These are phyloP conservation scores for Caradrina clavipalpis DNA, from an alignment of 2,888 invertebrate genomes.

Conservation along the genomic window DNA sequence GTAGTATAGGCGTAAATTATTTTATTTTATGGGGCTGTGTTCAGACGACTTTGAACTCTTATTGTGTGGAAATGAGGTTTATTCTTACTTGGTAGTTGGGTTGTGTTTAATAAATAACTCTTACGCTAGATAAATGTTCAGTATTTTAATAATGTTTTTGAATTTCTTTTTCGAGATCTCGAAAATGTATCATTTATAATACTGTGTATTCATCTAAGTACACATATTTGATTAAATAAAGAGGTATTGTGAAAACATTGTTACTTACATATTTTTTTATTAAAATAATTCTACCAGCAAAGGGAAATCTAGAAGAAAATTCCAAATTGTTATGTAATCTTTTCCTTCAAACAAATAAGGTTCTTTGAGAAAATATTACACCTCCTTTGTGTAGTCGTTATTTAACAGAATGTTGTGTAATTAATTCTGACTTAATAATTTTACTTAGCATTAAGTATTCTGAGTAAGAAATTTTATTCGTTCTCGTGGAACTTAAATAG, in stretches of 20 bases:
- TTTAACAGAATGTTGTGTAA: background rate
- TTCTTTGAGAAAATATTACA: background rate
- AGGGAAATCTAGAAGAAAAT: background rate
- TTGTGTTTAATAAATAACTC: conserved; percentile 24
- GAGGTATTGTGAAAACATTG: background rate
- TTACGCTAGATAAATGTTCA: conserved; percentile 26
- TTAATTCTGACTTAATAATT: background rate
- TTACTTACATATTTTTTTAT: background rate
- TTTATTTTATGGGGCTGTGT: conserved; percentile 6
- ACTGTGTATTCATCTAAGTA: background rate
- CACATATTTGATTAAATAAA: background rate
- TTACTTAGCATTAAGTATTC: no score
- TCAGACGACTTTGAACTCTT: background rate
- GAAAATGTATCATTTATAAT: conserved; percentile 9
- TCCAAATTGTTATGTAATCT: background rate
- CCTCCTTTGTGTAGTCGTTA: background rate
- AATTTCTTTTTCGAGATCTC: conserved; percentile 6
- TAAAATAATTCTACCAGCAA: background rate
- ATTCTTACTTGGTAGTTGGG: background rate
- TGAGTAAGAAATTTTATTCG: background rate
- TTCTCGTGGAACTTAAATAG: background rate
- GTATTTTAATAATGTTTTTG: conserved; percentile 32
- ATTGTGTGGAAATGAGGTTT: fast-evolving
- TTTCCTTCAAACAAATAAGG: background rate
- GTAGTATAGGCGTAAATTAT: conserved; percentile 16